phyloP scores from a whole-genome alignment of 2,797 vertebrate species.

The Podargus strigoides region DNA sequence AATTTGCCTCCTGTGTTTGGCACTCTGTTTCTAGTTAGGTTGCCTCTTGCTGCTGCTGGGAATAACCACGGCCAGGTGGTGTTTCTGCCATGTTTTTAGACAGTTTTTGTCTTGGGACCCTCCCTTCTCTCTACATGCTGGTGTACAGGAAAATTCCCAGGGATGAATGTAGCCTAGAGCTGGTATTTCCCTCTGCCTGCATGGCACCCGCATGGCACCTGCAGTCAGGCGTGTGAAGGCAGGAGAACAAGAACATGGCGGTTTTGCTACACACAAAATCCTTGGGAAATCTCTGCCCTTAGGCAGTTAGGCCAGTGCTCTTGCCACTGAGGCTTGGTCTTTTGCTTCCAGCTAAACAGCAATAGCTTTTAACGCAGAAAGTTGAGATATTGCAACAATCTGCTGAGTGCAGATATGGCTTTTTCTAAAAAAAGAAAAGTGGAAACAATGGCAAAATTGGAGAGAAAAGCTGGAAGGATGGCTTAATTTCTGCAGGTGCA shows the following conservation, averaged over 20 bases:
- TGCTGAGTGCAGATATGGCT: rapidly evolving
- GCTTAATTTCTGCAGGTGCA: background rate
- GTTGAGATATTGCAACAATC: background rate
- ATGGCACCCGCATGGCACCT: background rate
- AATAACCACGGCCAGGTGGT: background rate
- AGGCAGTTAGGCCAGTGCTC: background rate
- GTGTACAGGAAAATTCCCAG: background rate
- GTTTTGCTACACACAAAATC: background rate
- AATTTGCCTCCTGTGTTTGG: rapidly evolving
- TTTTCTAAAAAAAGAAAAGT: background rate
- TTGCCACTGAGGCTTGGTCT: background rate
- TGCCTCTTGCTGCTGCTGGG: background rate
- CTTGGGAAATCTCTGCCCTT: background rate
- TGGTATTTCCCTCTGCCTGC: background rate
- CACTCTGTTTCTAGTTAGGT: background rate
- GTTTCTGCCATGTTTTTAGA: background rate
- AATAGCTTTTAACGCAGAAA: background rate
- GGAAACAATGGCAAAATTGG: background rate
- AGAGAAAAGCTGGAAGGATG: background rate
- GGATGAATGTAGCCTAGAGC: background rate
- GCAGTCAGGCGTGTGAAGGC: background rate
- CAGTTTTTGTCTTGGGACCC: background rate
- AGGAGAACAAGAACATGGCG: background rate
- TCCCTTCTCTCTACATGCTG: background rate
- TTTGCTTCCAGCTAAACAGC: background rate